Evolutionary conservation across 2,797 vertebrate genomes (phyloP).

Genomic region (Fistularia tabacaria): DNA sequence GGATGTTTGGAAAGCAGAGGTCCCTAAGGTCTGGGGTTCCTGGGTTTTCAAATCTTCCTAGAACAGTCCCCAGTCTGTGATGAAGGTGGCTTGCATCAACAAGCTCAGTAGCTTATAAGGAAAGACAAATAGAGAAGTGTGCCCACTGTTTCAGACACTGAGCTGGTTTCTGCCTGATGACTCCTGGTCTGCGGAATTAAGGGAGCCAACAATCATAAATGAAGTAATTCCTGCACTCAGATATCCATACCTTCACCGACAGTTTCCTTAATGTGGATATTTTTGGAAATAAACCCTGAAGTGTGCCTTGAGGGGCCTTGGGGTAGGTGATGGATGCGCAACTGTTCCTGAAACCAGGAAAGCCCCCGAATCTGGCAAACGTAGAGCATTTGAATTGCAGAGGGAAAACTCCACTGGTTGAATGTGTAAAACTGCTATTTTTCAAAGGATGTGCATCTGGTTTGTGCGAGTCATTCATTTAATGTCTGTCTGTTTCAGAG

Average conservation of each 20-base stretch:
- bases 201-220: conserved; percentile 23
- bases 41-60: conserved; percentile 39
- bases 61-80: conserved; percentile 67
- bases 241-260: conserved; percentile 23
- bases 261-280: no score
- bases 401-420: no score
- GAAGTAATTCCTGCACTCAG: conserved; percentile 20
- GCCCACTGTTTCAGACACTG: conserved; percentile 38
- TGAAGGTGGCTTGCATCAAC: conserved; percentile 48
- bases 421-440: no score
- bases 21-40: conserved; percentile 51
- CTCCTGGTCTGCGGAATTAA: conserved; percentile 19
- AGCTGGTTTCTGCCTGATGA: conserved; percentile 41
- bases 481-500: not conserved
- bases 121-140: conserved; percentile 66
- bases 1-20: conserved; percentile 48
- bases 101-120: conserved; percentile 44
- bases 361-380: not conserved
- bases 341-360: not conserved
- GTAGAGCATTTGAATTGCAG: no score
- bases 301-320: not conserved
- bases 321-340: conserved; percentile 17
- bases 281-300: no score
- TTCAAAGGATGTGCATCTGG: no score
- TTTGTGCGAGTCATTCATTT: no score